Conservation (phyloP, 1,140 invertebrate species). For the Drosophila kepulauana region DNA sequence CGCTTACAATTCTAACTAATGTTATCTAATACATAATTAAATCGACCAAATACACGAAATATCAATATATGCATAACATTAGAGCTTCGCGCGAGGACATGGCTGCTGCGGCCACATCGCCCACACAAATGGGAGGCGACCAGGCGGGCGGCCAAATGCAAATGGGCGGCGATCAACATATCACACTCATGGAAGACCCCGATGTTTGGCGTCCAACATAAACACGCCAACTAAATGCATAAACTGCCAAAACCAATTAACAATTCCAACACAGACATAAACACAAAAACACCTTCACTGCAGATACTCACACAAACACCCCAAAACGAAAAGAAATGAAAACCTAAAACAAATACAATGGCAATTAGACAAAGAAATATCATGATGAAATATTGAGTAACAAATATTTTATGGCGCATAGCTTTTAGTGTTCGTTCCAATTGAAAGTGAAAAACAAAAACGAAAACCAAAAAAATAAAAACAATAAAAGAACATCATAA, state of each 20-base stretch:
- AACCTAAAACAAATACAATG: slow-evolving; percentile 17
- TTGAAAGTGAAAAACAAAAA: slow-evolving; percentile 26
- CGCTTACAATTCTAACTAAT: slow-evolving; percentile 41
- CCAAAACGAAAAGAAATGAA: slow-evolving; percentile 4
- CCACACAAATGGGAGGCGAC: slow-evolving; percentile 86
- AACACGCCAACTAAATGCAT: slow-evolving; percentile 82
- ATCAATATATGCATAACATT: slow-evolving; percentile 33
- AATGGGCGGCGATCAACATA: slow-evolving; percentile 89
- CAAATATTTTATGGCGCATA: slow-evolving; percentile 76
- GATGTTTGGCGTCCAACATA: slow-evolving; percentile 96
- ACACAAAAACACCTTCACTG: slow-evolving; percentile 24
- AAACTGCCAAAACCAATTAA: slow-evolving; percentile 66
- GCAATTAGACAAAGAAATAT: slow-evolving; percentile 56
- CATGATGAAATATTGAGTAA: slow-evolving; percentile 44
- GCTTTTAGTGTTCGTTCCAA: slow-evolving; percentile 78
- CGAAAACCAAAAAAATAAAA: slow-evolving; percentile 10
- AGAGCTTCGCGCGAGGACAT: slow-evolving; percentile 93
- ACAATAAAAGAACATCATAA: slow-evolving; percentile 23
- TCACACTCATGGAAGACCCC: slow-evolving; percentile 94
- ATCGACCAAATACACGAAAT: slow-evolving; percentile 12
- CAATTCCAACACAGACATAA: slow-evolving; percentile 27
- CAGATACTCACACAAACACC: slow-evolving; percentile 24
- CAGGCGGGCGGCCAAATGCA: slow-evolving; percentile 86
- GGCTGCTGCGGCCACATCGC: slow-evolving; percentile 91
- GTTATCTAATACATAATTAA: slow-evolving; percentile 23